These are phyloP conservation scores for Diplolepis rosae DNA, from an alignment of 2,888 invertebrate species.

Conservation along the genomic window DNA sequence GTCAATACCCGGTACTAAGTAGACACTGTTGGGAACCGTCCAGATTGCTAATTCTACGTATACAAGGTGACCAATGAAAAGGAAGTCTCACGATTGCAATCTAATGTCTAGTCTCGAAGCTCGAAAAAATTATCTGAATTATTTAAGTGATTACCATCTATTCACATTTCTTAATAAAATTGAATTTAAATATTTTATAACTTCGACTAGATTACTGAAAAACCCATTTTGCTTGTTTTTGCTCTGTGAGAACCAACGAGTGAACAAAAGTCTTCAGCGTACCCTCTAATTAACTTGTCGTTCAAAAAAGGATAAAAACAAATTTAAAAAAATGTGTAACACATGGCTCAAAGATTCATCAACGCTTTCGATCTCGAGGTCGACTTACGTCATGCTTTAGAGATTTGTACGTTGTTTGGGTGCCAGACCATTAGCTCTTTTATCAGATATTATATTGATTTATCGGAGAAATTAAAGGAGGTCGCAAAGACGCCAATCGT, in stretches of 20 bases:
- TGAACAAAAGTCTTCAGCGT: not conserved
- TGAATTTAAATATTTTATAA: no score
- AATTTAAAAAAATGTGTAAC: not conserved
- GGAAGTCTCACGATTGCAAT: not conserved
- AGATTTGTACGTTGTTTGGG: conserved; percentile 1
- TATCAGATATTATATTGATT: conserved; percentile 21
- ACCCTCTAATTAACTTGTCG: not conserved
- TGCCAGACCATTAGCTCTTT: conserved; percentile 1
- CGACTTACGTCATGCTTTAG: not conserved
- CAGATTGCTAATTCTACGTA: conserved; percentile 59
- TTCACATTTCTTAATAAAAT: no score
- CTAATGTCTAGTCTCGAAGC: not conserved
- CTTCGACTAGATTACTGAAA: not conserved
- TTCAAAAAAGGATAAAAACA: not conserved
- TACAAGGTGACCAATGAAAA: conserved; percentile 51
- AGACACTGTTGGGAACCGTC: conserved; percentile 61
- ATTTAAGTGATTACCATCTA: not conserved
- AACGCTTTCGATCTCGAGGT: not conserved
- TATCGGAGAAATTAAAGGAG: not conserved
- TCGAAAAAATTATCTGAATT: not conserved
- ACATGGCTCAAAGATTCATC: conserved; percentile 7
- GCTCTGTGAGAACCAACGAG: not conserved
- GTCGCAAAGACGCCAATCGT: conserved; percentile 14
- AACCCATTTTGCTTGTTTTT: not conserved
- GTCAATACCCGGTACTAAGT: conserved; percentile 59